phyloP scores from a whole-genome alignment of 2,888 invertebrate genomes.

The Sepiola atlantica region DNA sequence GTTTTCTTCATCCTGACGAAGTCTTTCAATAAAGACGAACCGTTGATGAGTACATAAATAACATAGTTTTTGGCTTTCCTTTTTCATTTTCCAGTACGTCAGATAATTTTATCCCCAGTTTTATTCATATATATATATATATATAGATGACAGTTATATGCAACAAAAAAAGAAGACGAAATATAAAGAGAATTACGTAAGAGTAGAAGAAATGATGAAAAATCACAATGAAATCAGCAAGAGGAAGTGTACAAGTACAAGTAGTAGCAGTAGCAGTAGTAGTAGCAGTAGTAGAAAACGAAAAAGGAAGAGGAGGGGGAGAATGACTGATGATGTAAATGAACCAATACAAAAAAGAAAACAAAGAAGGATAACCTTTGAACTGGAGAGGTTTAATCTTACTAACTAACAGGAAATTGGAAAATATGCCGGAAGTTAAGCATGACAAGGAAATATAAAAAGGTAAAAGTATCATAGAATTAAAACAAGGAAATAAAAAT shows the following conservation, averaged over 20 bases:
- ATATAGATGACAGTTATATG: background rate
- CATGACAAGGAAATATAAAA: background rate
- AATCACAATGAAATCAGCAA: background rate
- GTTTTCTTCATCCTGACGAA: too few species aligned
- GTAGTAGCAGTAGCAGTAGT: too few species aligned
- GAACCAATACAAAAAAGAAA: background rate
- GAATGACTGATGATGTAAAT: background rate
- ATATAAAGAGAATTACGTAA: background rate
- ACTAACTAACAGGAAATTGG: conserved; percentile 32
- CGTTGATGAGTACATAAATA: too few species aligned
- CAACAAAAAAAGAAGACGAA: background rate
- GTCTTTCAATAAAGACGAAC: too few species aligned
- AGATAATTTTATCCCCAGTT: too few species aligned
- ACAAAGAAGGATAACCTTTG: too few species aligned
- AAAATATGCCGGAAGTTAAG: conserved; percentile 20
- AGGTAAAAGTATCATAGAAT: background rate
- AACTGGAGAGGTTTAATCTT: background rate
- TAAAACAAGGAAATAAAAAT: background rate
- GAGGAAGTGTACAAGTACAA: background rate
- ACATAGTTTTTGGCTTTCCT: too few species aligned
- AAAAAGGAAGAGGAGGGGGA: background rate
- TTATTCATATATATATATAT: too few species aligned
- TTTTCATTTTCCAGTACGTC: too few species aligned
- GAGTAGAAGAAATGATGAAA: background rate
- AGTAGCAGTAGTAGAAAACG: too few species aligned